These are phyloP conservation scores for Erinaceus europaeus DNA, from an alignment of 2,113 vertebrate species.

Conservation along the genomic window DNA sequence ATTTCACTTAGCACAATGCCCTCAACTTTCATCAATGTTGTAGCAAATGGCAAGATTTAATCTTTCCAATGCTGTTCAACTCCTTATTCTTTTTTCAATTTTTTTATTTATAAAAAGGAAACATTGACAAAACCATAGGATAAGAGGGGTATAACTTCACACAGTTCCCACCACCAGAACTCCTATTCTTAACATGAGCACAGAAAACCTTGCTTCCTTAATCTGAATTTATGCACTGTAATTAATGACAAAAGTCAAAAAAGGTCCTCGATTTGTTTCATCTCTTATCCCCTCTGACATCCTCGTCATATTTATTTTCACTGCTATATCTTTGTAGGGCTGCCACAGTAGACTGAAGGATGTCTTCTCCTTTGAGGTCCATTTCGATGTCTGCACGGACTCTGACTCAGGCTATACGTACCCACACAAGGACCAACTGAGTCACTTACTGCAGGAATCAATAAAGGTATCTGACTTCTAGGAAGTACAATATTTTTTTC, in stretches of 20 bases:
- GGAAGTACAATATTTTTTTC: not conserved
- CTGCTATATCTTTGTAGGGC: not conserved
- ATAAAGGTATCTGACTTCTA: conserved; percentile 13
- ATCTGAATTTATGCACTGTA: not conserved
- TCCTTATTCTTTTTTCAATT: too few relatives aligned
- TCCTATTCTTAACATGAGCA: not conserved
- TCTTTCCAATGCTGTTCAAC: not conserved
- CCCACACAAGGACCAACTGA: not conserved
- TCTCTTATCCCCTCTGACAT: not conserved
- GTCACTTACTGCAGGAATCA: conserved; percentile 15
- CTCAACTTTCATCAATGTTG: not conserved
- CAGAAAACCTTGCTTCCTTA: not conserved
- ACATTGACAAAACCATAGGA: too few relatives aligned
- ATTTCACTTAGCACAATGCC: not conserved
- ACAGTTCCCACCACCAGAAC: too few relatives aligned
- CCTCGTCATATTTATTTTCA: conserved; percentile 32
- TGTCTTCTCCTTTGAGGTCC: not conserved
- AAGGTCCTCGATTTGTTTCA: not conserved
- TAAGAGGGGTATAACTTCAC: too few relatives aligned
- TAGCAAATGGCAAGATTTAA: not conserved
- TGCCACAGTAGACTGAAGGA: not conserved
- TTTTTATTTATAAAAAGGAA: too few relatives aligned
- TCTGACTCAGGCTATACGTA: not conserved
- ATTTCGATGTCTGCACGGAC: conserved; percentile 4
- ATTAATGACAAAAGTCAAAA: not conserved